phyloP scores from a whole-genome alignment of 2,113 vertebrate genomes.

The Gulo gulo region DNA sequence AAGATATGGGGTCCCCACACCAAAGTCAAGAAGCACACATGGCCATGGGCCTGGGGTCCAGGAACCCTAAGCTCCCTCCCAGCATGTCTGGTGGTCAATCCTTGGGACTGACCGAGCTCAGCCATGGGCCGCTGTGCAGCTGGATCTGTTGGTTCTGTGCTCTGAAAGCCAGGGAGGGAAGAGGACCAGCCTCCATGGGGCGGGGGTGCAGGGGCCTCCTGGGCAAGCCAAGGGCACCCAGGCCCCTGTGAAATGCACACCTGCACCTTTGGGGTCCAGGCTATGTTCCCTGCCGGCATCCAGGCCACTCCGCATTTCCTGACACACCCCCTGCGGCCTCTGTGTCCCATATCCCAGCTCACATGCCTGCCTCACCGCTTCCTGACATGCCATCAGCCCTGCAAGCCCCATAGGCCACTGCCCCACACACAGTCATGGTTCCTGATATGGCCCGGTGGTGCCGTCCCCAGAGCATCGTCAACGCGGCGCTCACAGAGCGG shows the following conservation, averaged over 20 bases:
- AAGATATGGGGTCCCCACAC: background rate
- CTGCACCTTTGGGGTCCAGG: background rate
- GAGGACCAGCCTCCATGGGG: background rate
- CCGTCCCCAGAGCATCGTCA: background rate
- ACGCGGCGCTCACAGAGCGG: background rate
- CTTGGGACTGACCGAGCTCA: background rate
- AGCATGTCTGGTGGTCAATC: background rate
- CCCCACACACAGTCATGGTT: background rate
- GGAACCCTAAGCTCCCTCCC: background rate
- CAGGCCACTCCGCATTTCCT: background rate
- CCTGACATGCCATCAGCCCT: background rate
- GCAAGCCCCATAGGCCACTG: background rate
- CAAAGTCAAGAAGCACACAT: background rate
- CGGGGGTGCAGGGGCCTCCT: background rate
- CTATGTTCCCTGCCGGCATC: background rate
- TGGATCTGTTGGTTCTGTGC: background rate
- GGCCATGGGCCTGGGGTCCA: background rate
- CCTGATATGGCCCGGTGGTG: accelerated
- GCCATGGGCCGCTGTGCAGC: background rate
- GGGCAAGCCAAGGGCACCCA: background rate
- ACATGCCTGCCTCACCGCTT: background rate
- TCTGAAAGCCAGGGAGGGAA: background rate
- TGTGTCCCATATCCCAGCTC: background rate
- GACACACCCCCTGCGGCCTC: accelerated
- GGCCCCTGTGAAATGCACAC: background rate